These are phyloP conservation scores for Heliopora coerulea DNA, from an alignment of 92 coral and sea anemone genomes.

Conservation along the genomic window DNA sequence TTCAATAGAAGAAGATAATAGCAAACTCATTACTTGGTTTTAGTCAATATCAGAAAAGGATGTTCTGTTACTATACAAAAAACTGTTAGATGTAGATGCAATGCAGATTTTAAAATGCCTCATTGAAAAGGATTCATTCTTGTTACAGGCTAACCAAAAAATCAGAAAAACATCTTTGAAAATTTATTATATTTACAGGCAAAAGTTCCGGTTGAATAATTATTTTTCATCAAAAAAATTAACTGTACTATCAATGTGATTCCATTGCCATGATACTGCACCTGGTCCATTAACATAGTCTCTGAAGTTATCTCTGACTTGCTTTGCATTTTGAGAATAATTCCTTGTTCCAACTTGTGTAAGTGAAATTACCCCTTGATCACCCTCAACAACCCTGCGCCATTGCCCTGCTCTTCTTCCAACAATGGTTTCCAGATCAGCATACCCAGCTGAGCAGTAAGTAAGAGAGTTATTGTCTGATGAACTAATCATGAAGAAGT, in stretches of 20 bases:
- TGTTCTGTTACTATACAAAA: too few relatives aligned
- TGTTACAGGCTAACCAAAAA: too few relatives aligned
- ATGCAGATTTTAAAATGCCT: too few relatives aligned
- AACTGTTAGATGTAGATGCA: too few relatives aligned
- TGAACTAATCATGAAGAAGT: constrained; percentile 18
- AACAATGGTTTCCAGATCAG: constrained; percentile 23
- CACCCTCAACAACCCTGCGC: constrained; percentile 34
- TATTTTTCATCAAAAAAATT: constrained; percentile 41
- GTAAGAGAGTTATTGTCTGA: background rate
- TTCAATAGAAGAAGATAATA: too few relatives aligned
- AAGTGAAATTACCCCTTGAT: constrained; percentile 36
- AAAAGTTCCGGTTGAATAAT: background rate
- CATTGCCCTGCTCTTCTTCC: constrained; percentile 36
- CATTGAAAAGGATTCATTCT: too few relatives aligned
- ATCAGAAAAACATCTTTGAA: too few relatives aligned
- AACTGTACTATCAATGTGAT: constrained; percentile 31
- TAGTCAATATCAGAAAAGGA: too few relatives aligned
- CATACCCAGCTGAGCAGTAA: background rate
- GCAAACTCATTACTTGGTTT: too few relatives aligned
- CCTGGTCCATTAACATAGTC: too few relatives aligned
- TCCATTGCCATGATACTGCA: constrained; percentile 38
- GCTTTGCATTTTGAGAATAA: constrained; percentile 35
- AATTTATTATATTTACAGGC: too few relatives aligned
- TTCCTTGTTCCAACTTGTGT: constrained; percentile 35
- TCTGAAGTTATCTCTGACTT: constrained; percentile 32